phyloP scores from a whole-genome alignment of 1,140 invertebrate genomes.

The Uloborus diversus region DNA sequence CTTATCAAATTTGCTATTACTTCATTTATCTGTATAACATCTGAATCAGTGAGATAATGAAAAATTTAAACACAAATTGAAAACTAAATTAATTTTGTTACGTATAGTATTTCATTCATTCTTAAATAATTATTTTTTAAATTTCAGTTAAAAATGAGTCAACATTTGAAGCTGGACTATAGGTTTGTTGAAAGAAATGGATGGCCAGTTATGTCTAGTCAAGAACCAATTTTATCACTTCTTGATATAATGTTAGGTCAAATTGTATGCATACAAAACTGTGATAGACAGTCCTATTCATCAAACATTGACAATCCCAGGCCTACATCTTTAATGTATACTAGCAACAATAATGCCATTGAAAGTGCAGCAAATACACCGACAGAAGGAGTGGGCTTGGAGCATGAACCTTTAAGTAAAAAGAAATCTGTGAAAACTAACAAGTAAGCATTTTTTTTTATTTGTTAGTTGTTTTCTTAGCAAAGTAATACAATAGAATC shows the following conservation, averaged over 20 bases:
- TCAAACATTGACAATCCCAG: background rate
- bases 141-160: conserved; percentile 51
- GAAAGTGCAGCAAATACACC: conserved; percentile 2
- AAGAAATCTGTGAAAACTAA: conserved; percentile 39
- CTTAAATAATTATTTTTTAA: conserved; percentile 17
- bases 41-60: too few species aligned
- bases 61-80: too few species aligned
- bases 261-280: conserved; percentile 54
- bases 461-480: too few species aligned
- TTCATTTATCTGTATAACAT: too few species aligned
- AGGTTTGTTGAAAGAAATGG: conserved; percentile 64
- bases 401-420: conserved; percentile 11
- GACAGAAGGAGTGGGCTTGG: background rate
- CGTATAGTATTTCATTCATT: too few species aligned
- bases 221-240: conserved; percentile 62
- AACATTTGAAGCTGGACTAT: conserved; percentile 54
- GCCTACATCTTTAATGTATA: conserved; percentile 4
- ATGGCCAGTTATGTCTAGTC: conserved; percentile 64
- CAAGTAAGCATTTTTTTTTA: too few species aligned
- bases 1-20: too few species aligned
- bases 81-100: too few species aligned
- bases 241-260: conserved; percentile 62
- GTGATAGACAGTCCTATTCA: background rate
- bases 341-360: background rate
- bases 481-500: too few species aligned